Evolutionary conservation across 2,888 invertebrate species (phyloP), one percentile per base, ranked within the genome.

Genomic region (Callimorpha dominula): DNA sequence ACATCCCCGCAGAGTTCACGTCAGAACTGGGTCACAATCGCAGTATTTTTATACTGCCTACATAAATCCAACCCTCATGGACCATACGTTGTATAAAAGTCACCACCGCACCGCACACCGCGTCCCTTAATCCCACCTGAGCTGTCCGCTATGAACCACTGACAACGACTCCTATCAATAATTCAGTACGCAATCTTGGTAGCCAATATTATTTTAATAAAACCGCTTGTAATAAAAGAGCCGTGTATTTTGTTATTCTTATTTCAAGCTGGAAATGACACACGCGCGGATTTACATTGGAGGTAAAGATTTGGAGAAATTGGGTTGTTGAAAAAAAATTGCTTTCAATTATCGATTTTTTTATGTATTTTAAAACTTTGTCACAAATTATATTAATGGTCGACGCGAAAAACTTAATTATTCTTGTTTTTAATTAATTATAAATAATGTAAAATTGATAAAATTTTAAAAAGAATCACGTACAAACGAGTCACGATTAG

Each of bases 151-250:
- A 68, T 31, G 74, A 65, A 73, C 57, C 49, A 43, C 49, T 66
- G 68, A n/a, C 76, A 66, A 70, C 70, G 67, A 62, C 52, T 60
- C 12, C 71, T 57, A 65, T 71, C 60, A 71, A 71, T 71, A 65
- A 90, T 90, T 88, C 89, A 89, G 74, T 52, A 78, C 78, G 81
- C 86, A 89, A 87, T 87, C 87, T 88, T 71, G 57, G 49, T 40
- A 4, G 40, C 49, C 71, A 57, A 65, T 70, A 76, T 66, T 73
- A 73, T 73, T 78, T 76, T 74, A 76, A 72, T 72, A 73, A 75
- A 73, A 71, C 68, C 31, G 31, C 12, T 68, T 42, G 46, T 68
- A 57, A 46, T 57, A 68, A 46, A 57, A 60, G 20, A 42, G 43
- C 40, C n/a, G 14, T 43, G 15, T 68, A 20, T 20, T 68, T 46